Conservation (phyloP, 2,797 vertebrate genomes). For the Gadopsis bispinosus region DNA sequence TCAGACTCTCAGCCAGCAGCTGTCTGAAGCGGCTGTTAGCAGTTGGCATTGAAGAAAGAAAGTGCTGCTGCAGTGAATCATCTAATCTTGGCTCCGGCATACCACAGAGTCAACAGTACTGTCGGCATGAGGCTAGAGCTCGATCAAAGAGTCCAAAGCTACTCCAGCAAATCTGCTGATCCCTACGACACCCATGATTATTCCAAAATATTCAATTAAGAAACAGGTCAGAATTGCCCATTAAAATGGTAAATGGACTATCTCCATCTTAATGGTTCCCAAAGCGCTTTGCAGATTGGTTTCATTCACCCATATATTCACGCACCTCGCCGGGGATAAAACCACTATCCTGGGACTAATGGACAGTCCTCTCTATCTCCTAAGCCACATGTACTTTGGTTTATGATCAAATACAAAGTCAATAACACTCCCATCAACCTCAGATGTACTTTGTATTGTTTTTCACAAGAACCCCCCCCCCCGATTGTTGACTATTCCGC, state of each 20-base stretch:
- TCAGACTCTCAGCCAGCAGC: constrained; percentile 43
- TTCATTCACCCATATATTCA: no score
- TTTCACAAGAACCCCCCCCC: no score
- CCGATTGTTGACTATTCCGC: no score
- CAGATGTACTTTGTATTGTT: background rate
- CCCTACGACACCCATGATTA: rapidly evolving
- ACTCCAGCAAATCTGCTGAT: background rate
- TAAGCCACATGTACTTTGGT: background rate
- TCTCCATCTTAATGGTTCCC: no score
- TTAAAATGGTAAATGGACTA: no score
- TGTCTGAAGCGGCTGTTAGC: constrained; percentile 36
- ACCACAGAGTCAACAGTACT: background rate
- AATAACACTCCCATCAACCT: background rate
- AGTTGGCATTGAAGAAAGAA: constrained; percentile 33
- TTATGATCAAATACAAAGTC: background rate
- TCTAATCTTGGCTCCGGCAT: background rate
- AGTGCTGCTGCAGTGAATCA: constrained; percentile 12
- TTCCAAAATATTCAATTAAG: background rate
- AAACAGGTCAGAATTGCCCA: background rate
- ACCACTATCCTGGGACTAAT: no score
- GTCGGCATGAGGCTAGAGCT: background rate
- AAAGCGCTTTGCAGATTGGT: no score
- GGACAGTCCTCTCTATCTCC: no score
- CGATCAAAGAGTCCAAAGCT: background rate
- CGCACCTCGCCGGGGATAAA: no score